These are phyloP conservation scores for Leptoteleia sp. DNA, from an alignment of 1,140 invertebrate species.

Conservation along the genomic window DNA sequence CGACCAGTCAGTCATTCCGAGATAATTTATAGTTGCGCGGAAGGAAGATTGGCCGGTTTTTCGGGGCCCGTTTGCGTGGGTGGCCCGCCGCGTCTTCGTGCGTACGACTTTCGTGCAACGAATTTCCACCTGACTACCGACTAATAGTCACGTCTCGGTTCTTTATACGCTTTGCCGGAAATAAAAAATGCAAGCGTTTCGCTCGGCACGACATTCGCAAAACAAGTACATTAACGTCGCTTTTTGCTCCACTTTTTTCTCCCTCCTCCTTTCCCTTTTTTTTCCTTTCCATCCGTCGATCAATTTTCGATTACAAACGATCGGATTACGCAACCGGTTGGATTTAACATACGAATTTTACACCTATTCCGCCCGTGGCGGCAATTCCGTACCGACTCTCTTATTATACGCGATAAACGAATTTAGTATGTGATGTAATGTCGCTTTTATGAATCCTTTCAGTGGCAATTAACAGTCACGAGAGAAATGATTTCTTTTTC, in stretches of 20 bases:
- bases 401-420: too few species aligned
- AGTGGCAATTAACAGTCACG: too few species aligned
- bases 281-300: too few species aligned
- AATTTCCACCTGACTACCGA: constrained; percentile 76
- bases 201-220: constrained; percentile 12
- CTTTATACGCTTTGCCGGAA: constrained; percentile 52
- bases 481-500: too few species aligned
- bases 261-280: too few species aligned
- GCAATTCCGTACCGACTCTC: too few species aligned
- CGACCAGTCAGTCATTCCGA: constrained; percentile 74
- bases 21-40: constrained; percentile 76
- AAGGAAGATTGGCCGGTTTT: constrained; percentile 75
- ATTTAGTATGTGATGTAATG: too few species aligned
- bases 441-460: too few species aligned
- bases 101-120: constrained; percentile 63
- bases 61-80: constrained; percentile 71
- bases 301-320: background rate
- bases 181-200: constrained; percentile 49
- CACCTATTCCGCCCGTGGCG: too few species aligned
- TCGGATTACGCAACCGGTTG: too few species aligned
- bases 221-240: constrained; percentile 25
- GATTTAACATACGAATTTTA: too few species aligned
- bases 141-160: constrained; percentile 70
- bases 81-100: constrained; percentile 70
- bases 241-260: background rate